These are phyloP conservation scores for Serranus cabrilla DNA, from an alignment of 2,797 vertebrate species.

Conservation along the genomic window DNA sequence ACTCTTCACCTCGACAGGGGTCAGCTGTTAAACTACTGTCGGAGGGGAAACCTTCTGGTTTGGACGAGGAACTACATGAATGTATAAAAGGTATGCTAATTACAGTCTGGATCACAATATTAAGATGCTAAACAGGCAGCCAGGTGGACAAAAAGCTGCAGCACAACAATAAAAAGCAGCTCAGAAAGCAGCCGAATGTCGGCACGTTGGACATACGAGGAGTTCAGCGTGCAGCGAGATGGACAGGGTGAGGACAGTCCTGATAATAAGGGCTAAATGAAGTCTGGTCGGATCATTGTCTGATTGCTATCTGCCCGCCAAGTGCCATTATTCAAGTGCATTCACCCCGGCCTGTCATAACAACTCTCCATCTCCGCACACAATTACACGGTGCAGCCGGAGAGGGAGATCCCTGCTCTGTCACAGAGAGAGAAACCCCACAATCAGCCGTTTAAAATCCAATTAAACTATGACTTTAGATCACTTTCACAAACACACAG, in stretches of 20 bases:
- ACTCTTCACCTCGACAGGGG: background rate
- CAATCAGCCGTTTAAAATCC: conserved; percentile 53
- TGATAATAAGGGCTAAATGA: conserved; percentile 52
- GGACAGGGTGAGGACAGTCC: conserved; percentile 15
- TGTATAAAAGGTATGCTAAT: background rate
- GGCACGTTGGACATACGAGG: background rate
- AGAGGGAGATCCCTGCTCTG: conserved; percentile 38
- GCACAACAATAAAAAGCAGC: background rate
- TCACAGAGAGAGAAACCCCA: conserved; percentile 30
- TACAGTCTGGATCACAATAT: background rate
- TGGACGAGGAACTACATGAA: background rate
- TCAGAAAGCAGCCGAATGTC: background rate
- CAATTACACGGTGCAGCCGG: conserved; percentile 30
- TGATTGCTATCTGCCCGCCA: conserved; percentile 60
- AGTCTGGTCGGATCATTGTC: conserved; percentile 58
- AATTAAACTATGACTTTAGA: conserved; percentile 58
- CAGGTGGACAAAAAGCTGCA: background rate
- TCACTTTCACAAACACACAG: conserved; percentile 51
- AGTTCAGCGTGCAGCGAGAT: background rate
- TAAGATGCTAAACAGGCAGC: background rate
- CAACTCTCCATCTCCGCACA: conserved; percentile 41
- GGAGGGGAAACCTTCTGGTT: background rate
- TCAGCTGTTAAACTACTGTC: background rate
- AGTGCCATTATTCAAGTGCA: conserved; percentile 56
- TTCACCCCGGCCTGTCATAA: conserved; percentile 48